Evolutionary conservation across 2,888 invertebrate species (phyloP), one percentile per base, ranked within the genome.

Genomic region (Anticlea derivata): DNA sequence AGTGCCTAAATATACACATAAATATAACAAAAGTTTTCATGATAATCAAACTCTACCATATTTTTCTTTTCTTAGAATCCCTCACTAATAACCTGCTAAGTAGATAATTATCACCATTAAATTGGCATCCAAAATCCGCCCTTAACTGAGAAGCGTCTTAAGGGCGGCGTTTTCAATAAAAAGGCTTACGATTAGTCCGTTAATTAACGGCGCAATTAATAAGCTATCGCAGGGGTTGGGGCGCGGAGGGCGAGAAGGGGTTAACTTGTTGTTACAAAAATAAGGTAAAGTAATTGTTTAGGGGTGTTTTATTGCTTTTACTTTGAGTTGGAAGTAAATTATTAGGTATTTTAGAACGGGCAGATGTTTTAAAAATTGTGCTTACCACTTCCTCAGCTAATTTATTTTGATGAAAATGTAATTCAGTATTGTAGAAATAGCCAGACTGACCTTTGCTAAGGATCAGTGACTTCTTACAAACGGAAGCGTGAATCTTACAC

Each of bases 191-290:
- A 50, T 57, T 58, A 57, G 39, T 54, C 49, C 34, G 47, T 27
- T 63, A 61, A 63, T 64, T 61, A 62, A 60, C 61, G 53, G 27
- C 39, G 51, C 55, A 55, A 65, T 63, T 63, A 63, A 61, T 65
- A 55, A 57, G 53, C 33, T 49, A 49, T 43, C 52, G 53, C 11
- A 11, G 8, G 38, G 34, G 46, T 12, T 5, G 33, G 37, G 26
- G 33, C 2, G 24, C 4, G 31, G 30, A 7, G 39, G 30, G 38
- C 8, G 37, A n/a, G 40, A 23, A 37, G 44, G 50, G 34, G 44
- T 39, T 27, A 34, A 34, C 44, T 45, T 37, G 45, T 37, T 46
- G 35, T 37, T 39, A 33, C 29, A 45, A 50, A 50, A 40, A 50
- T 44, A 50, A 29, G 11, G 23, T 20, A 40, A 48, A 49, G 35